Base-by-base conservation (phyloP, 2,797 vertebrate species). In the Spinibarbus caldwelli region DNA sequence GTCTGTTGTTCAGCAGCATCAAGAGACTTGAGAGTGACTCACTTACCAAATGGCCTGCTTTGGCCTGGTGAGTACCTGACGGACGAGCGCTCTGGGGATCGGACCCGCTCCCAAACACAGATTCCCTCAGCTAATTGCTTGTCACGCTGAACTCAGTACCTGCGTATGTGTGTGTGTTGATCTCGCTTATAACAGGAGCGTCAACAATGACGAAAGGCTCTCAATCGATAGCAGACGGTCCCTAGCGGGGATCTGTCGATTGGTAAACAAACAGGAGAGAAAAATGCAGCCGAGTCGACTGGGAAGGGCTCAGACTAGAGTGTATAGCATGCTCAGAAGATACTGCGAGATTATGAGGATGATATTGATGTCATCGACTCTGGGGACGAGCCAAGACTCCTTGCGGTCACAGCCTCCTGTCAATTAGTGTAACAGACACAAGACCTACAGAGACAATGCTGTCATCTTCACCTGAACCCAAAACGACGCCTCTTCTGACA, bases 351-450 rank as follows among this genome's bases (percentile, higher is more conserved):
- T 94, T 95, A 95, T 94, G 94, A 93, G 92, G 90, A 91, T 93
- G 91, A 93, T 94, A n/a, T 95, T 95, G 93, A 95, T 94, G 94
- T 94, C 93, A 93, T 93, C 90, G 91, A 94, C 94, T 92, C 91
- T 77, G n/a, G 62, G 82, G 80, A 70, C 15, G n/a, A 86, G 86
- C 84, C 85, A 79, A 54, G 84, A 76, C 67, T 83, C 38, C 68
- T 89, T 47, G 75, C 66, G 45, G 54, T 83, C 57, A 45, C 59
- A 83, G 76, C 57, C 78, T 66, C 83, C 43, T 78, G 45, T 88
- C 80, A 79, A 84, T 87, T 86, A 88, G 73, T 75, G 80, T 62
- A 80, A 72, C 79, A 85, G 84, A 86, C 86, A 73, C 38, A 49
- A 64, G 52, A 38, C 49, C 72, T n/a, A 9, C 6, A 31, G 54